phyloP scores from a whole-genome alignment of 2,113 vertebrate genomes.

The Malaclemys terrapin region DNA sequence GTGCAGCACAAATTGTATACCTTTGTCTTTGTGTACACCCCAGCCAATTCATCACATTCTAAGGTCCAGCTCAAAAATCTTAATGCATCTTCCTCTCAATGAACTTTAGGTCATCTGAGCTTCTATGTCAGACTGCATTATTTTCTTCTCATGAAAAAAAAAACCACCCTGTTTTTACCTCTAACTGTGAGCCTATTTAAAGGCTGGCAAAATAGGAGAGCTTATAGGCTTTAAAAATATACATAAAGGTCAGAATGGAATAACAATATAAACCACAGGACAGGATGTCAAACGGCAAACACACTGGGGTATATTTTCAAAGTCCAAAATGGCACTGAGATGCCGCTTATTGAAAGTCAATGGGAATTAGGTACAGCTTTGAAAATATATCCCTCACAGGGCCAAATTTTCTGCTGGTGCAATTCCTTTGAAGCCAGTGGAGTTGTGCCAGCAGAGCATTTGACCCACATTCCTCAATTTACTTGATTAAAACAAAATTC shows the following conservation, averaged over 20 bases:
- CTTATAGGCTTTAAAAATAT: not conserved
- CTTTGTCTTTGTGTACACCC: not conserved
- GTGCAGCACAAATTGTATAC: not conserved
- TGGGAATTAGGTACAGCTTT: not conserved
- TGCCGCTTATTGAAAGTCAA: not conserved
- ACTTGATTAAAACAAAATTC: not conserved
- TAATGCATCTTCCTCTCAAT: slow-evolving; percentile 59
- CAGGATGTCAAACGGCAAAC: not conserved
- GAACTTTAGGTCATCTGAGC: slow-evolving; percentile 3
- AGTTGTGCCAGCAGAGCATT: not conserved
- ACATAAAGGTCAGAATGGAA: not conserved
- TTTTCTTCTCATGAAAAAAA: slow-evolving; percentile 7
- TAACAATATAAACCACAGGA: not conserved
- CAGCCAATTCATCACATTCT: slow-evolving; percentile 22
- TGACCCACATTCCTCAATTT: not conserved
- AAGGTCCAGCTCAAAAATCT: slow-evolving; percentile 4
- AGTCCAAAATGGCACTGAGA: not conserved
- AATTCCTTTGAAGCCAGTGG: not conserved
- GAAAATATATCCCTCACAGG: not conserved
- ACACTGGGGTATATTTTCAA: not conserved
- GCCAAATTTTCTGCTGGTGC: not conserved
- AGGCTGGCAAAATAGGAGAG: not conserved
- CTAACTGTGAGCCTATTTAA: not conserved
- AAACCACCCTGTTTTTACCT: not conserved
- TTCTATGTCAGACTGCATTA: not conserved